Percentiles rank a stretch among this genome's conserved stretches.
These are phyloP conservation scores for Phoxinus phoxinus DNA, from an alignment of 2,113 vertebrate species.

Conservation along the genomic window DNA sequence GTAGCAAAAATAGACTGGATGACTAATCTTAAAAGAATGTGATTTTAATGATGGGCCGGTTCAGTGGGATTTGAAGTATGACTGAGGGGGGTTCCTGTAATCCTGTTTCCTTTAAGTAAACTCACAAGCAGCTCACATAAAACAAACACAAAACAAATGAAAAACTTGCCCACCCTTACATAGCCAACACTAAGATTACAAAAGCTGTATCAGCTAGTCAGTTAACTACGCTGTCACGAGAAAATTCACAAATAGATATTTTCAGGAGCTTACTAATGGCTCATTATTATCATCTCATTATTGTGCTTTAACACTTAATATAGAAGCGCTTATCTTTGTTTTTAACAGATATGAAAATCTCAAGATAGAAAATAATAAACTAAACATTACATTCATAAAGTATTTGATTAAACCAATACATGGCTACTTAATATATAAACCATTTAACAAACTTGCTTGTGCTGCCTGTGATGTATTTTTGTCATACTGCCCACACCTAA, in stretches of 20 bases:
- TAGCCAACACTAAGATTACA: neutral
- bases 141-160: neutral
- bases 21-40: neutral
- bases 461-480: neutral
- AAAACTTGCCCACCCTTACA: neutral
- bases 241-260: neutral
- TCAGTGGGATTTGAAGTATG: conserved; percentile 3
- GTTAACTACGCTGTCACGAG: neutral
- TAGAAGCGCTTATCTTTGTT: neutral
- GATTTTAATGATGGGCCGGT: neutral
- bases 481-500: neutral
- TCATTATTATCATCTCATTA: neutral
- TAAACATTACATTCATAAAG: neutral
- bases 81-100: neutral
- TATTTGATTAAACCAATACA: neutral
- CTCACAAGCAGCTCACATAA: conserved; percentile 5
- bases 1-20: neutral
- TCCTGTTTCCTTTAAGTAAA: neutral
- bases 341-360: neutral
- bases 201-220: neutral
- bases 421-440: neutral
- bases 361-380: neutral
- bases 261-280: neutral
- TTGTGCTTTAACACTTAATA: neutral
- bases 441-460: neutral